Evolutionary conservation across 1,140 invertebrate species (phyloP).

Genomic region (Eubasilissa regina): DNA sequence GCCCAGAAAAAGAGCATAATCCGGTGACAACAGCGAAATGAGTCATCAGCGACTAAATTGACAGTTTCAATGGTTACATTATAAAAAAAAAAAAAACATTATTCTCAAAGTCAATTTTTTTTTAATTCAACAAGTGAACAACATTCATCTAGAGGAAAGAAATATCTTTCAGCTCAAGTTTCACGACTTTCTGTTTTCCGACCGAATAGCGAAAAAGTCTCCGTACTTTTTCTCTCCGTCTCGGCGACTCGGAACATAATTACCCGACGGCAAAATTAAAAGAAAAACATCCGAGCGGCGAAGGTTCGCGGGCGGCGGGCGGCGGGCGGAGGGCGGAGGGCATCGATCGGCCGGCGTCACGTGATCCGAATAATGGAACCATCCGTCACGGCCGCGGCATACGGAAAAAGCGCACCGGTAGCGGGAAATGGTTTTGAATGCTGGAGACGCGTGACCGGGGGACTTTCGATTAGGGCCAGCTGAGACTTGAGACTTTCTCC

Average conservation of each 20-base stretch:
- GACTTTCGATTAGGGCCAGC: constrained; percentile 32
- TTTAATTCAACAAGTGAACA: neutral
- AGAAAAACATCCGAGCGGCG: neutral
- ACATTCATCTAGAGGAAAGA: neutral
- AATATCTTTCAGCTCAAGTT: neutral
- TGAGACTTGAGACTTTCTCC: constrained; percentile 30
- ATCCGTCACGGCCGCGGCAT: constrained; percentile 12
- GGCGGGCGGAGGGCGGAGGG: too few relatives aligned
- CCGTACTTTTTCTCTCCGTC: neutral
- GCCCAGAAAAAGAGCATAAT: too few relatives aligned
- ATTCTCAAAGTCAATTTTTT: too few relatives aligned
- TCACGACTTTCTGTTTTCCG: neutral
- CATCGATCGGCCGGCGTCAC: constrained; percentile 3
- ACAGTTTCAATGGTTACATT: too few relatives aligned
- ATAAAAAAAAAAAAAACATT: too few relatives aligned
- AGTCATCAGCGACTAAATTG: too few relatives aligned
- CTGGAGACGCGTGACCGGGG: neutral
- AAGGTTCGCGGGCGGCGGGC: constrained; percentile 8
- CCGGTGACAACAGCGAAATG: too few relatives aligned
- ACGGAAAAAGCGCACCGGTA: constrained; percentile 9
- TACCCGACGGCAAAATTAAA: neutral
- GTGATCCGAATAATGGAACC: constrained; percentile 21
- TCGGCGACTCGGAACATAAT: constrained; percentile 2
- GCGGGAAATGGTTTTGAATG: constrained; percentile 9
- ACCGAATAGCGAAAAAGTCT: neutral